Base-by-base conservation (phyloP, 2,888 invertebrate genomes). In the Dryobotodes eremita region DNA sequence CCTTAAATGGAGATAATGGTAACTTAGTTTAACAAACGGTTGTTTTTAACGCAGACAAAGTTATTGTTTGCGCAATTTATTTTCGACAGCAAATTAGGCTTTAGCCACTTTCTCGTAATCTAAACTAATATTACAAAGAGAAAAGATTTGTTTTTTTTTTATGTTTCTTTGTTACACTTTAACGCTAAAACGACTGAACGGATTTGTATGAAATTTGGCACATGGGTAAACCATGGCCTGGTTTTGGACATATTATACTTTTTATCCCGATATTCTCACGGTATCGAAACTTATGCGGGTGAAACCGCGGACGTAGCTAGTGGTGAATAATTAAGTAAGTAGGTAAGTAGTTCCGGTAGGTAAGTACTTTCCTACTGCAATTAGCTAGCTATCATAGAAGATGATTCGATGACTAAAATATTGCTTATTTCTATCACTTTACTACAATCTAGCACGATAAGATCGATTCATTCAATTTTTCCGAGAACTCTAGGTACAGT, bases 381-480 rank as follows among this genome's bases (percentile, higher is more conserved):
- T 57, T 46, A 57, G 55, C 7, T 46, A 46, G n/a, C n/a, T 42
- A 42, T 42, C 36, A 3, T 26, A 68, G n/a, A n/a, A n/a, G 46
- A 66, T 53, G 36, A 68, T n/a, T 53, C 15, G 31, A 31, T 53
- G 72, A 48, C 53, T 50, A 59, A 50, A 7, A 50, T 53, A 15
- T 53, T 50, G 61, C 64, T 46, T 15, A 57, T 57, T 50, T 50
- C 23, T 64, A 10, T 1, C 17, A 50, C 23, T 83, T 70, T 78
- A 71, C 15, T 42, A 23, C 23, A 55, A 64, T 65, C 46, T 57
- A n/a, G 2, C 17, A 66, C 15, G 79, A 74, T 76, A 76, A 64
- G 70, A 74, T 68, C 61, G 20, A 72, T 77, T 73, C 48, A 86
- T 73, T 76, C 61, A 86, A 46, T 57, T 15, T 79, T 82, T 77